These are phyloP conservation scores for Lathamus discolor DNA, from an alignment of 2,113 vertebrate species.

Conservation along the genomic window DNA sequence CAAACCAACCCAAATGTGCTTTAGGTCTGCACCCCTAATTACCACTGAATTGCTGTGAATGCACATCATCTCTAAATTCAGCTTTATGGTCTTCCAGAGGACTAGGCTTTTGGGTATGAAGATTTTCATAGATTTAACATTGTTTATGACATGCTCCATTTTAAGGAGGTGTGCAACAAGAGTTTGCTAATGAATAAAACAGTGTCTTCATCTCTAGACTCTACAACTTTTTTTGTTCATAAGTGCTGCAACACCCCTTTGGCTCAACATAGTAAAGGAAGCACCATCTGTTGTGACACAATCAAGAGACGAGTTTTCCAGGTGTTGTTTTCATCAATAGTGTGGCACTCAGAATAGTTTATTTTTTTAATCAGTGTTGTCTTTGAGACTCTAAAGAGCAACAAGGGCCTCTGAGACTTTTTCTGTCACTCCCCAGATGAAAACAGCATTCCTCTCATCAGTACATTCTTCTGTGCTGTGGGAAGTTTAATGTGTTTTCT, in stretches of 20 bases:
- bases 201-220: slow-evolving; percentile 4
- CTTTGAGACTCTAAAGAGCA: neutral
- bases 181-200: slow-evolving; percentile 28
- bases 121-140: neutral
- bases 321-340: slow-evolving; percentile 26
- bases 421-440: neutral
- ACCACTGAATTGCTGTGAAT: neutral
- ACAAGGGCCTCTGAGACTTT: neutral
- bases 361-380: neutral
- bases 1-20: neutral
- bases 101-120: neutral
- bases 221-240: neutral
- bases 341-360: neutral
- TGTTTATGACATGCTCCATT: neutral
- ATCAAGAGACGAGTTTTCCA: slow-evolving; percentile 13
- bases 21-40: neutral
- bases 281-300: slow-evolving; percentile 12
- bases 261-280: neutral
- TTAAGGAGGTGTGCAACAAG: neutral
- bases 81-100: neutral
- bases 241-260: neutral
- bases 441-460: neutral
- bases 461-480: fast-evolving
- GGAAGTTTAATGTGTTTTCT: neutral
- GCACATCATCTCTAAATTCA: neutral